Conservation (phyloP, 2,888 invertebrate genomes). For the Pollenia angustigena region DNA sequence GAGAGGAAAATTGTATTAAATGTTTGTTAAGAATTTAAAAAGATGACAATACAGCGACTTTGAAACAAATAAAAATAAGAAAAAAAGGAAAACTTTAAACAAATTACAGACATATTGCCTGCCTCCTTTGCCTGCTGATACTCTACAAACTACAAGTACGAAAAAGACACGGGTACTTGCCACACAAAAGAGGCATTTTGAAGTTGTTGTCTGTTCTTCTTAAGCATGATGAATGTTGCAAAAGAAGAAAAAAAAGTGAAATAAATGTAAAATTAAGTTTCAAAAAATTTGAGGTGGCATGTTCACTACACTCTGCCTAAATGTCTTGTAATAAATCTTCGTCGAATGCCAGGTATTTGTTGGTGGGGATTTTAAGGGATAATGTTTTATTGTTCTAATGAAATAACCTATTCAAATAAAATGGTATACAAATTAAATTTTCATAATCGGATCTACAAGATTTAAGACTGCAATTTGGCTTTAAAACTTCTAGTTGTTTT, state of each 20-base stretch:
- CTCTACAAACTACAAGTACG: neutral
- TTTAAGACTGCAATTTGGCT: no score
- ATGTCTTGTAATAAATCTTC: no score
- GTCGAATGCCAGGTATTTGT: no score
- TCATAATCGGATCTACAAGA: no score
- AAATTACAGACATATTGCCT: conserved; percentile 28
- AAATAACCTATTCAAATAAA: no score
- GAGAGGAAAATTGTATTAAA: conserved; percentile 29
- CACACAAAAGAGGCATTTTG: neutral
- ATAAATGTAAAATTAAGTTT: conserved; percentile 14
- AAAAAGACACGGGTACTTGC: neutral
- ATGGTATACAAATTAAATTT: no score
- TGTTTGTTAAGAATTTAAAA: conserved; percentile 33
- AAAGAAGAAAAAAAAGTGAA: neutral
- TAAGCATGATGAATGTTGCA: neutral
- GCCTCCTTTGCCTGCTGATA: neutral
- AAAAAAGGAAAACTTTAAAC: neutral
- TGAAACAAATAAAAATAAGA: neutral
- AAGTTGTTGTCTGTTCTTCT: neutral
- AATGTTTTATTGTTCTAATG: no score
- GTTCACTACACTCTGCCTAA: no score
- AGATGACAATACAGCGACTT: conserved; percentile 14
- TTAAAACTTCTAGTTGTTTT: no score
- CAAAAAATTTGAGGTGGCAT: neutral
- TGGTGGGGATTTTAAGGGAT: no score